A percentile compares a stretch with the other conserved stretches of the same genome.
These are phyloP conservation scores for Perognathus longimembris DNA, from an alignment of 2,113 vertebrate species.

Conservation along the genomic window DNA sequence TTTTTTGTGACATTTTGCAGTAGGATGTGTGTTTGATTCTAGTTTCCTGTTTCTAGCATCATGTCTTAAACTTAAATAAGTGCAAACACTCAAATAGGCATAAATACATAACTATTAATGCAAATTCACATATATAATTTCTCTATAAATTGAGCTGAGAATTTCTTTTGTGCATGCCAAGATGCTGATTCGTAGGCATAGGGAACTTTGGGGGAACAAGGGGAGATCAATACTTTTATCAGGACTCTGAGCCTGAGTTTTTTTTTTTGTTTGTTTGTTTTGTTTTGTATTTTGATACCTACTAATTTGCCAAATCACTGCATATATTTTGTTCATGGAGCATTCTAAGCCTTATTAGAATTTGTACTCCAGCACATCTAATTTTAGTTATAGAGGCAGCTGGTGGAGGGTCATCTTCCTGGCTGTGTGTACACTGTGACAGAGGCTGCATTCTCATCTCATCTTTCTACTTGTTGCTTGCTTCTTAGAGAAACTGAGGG, in stretches of 20 bases:
- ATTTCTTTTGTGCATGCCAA: slow-evolving; percentile 12
- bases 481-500: slow-evolving; percentile 19
- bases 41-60: not conserved
- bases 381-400: slow-evolving; percentile 55
- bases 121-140: not conserved
- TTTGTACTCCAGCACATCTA: slow-evolving; percentile 10
- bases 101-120: not conserved
- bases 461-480: not conserved
- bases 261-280: too few species aligned
- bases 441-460: not conserved
- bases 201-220: slow-evolving; percentile 30
- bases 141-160: not conserved
- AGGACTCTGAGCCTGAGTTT: slow-evolving; percentile 1
- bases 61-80: slow-evolving; percentile 8
- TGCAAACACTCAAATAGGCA: slow-evolving; percentile 7
- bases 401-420: slow-evolving; percentile 36
- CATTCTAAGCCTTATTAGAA: slow-evolving; percentile 41
- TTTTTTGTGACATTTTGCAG: slow-evolving; percentile 27
- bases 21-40: slow-evolving; percentile 2
- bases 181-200: not conserved
- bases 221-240: slow-evolving; percentile 47
- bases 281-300: slow-evolving; percentile 29
- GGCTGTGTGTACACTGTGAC: not conserved
- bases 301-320: slow-evolving; percentile 23
- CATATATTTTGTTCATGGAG: slow-evolving; percentile 49